Percentiles rank a stretch among this genome's conserved stretches.
Conservation (phyloP, 2,797 vertebrate genomes). For the Falco naumanni region DNA sequence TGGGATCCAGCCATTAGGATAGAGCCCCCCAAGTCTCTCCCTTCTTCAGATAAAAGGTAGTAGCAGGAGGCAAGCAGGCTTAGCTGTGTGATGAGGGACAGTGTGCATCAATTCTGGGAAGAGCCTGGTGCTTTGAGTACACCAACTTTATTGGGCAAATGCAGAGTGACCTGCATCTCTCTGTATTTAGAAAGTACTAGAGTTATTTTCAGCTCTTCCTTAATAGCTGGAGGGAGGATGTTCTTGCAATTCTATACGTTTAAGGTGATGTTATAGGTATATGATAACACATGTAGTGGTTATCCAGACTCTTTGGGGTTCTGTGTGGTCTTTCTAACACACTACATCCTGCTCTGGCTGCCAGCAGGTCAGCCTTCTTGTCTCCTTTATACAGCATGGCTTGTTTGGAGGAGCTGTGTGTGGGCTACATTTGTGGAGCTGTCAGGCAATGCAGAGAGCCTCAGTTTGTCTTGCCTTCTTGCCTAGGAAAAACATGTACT, state of each 20-base stretch:
- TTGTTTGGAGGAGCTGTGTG: neutral
- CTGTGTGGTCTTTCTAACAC: rapidly evolving
- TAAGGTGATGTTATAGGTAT: neutral
- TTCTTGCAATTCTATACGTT: neutral
- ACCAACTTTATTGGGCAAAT: neutral
- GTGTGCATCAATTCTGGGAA: neutral
- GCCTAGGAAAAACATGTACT: slow-evolving; percentile 94
- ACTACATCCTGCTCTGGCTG: rapidly evolving
- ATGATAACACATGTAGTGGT: rapidly evolving
- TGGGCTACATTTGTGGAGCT: neutral
- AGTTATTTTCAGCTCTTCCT: neutral
- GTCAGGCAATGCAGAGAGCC: neutral
- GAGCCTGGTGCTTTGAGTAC: rapidly evolving
- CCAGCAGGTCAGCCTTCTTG: neutral
- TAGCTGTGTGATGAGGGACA: neutral
- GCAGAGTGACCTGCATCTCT: neutral
- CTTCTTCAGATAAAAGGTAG: slow-evolving; percentile 96
- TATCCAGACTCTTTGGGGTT: neutral
- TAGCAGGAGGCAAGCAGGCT: neutral
- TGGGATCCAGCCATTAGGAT: slow-evolving; percentile 98
- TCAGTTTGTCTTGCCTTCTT: neutral
- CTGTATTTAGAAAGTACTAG: neutral
- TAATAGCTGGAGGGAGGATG: neutral
- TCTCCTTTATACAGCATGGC: neutral
- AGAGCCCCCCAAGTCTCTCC: slow-evolving; percentile 95